phyloP scores from a whole-genome alignment of 1,140 invertebrate genomes.

The Drosophila arizonae region DNA sequence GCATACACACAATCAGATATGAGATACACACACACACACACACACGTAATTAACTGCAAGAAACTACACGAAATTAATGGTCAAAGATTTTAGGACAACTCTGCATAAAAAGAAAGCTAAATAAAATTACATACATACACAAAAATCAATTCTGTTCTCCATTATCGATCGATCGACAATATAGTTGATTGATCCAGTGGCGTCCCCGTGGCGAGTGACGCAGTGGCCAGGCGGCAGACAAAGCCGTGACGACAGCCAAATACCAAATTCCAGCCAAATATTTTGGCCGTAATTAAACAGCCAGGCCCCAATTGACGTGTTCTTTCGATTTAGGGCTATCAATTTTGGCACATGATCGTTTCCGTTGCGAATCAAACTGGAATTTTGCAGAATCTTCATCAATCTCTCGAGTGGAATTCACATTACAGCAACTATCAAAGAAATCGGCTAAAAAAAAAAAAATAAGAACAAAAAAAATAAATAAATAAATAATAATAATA shows the following conservation, averaged over 20 bases:
- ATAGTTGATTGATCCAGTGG: conserved; percentile 38
- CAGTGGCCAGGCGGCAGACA: conserved; percentile 36
- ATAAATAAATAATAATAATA: background rate
- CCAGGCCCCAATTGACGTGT: conserved; percentile 64
- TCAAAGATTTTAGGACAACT: conserved; percentile 38
- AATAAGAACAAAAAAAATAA: background rate
- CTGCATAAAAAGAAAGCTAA: conserved; percentile 46
- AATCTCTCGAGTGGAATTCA: conserved; percentile 53
- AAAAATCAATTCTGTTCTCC: background rate
- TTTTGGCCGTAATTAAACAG: conserved; percentile 41
- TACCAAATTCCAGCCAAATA: conserved; percentile 68
- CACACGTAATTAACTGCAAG: conserved; percentile 17
- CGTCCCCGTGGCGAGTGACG: conserved; percentile 71
- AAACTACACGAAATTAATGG: conserved; percentile 36
- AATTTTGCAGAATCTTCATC: conserved; percentile 47
- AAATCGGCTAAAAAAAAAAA: conserved; percentile 4
- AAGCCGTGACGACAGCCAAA: conserved; percentile 72
- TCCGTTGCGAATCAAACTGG: conserved; percentile 47
- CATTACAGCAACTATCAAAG: conserved; percentile 26
- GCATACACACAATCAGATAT: conserved; percentile 2
- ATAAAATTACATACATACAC: conserved; percentile 33
- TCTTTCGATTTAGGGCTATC: background rate
- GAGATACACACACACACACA: conserved; percentile 14
- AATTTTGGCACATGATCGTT: conserved; percentile 53
- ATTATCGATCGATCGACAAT: background rate